These are phyloP conservation scores for Piscicola geometra DNA, from an alignment of 2,888 invertebrate genomes.

Conservation along the genomic window DNA sequence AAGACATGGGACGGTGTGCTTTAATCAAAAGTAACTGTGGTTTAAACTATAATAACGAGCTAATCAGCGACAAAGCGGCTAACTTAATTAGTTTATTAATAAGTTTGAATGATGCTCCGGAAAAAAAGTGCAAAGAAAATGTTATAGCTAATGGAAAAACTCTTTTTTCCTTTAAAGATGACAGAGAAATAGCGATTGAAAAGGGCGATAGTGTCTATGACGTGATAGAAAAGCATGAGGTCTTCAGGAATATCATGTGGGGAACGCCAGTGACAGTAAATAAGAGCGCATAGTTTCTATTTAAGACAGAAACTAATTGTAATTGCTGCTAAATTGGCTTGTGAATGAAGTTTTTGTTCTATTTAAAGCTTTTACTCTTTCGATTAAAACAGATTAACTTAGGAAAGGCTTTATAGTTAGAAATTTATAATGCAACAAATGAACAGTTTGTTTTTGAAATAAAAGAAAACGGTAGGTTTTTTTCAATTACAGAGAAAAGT, in stretches of 20 bases:
- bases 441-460: no score
- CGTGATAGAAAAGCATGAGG: constrained; percentile 4
- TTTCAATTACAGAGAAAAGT: no score
- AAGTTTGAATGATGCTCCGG: not conserved
- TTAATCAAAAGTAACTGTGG: not conserved
- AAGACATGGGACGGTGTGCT: not conserved
- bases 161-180: not conserved
- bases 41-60: not conserved
- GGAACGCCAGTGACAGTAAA: not conserved
- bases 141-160: not conserved
- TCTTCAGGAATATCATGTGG: not conserved
- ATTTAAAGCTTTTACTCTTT: no score
- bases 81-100: not conserved
- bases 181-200: not conserved
- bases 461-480: no score
- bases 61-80: not conserved
- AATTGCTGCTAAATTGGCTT: no score
- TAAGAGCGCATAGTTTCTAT: not conserved
- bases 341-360: no score
- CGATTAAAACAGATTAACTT: no score
- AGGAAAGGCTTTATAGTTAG: no score
- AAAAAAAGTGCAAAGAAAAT: not conserved
- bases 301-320: not conserved
- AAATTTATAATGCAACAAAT: no score
- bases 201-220: not conserved